Conservation (phyloP, 2,888 invertebrate genomes). For the Netelia fuscicornis region DNA sequence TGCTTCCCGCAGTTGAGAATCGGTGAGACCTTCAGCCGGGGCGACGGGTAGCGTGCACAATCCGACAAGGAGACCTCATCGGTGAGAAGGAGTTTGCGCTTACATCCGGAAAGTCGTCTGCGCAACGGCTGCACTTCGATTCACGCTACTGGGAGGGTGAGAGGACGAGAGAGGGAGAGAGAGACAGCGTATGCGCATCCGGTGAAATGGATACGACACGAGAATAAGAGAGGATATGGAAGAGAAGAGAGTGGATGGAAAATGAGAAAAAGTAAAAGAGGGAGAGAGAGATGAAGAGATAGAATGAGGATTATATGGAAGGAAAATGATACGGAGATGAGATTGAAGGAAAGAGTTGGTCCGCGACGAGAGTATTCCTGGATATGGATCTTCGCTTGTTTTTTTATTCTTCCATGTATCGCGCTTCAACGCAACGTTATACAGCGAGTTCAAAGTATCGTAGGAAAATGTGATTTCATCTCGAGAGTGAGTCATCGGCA, state of each 20-base stretch:
- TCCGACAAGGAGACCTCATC: slow-evolving; percentile 58
- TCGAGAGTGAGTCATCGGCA: background rate
- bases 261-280: slow-evolving; percentile 25
- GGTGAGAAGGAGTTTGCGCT: slow-evolving; percentile 50
- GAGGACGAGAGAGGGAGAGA: too few relatives aligned
- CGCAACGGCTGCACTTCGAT: slow-evolving; percentile 35
- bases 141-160: background rate
- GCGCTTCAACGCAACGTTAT: background rate
- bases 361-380: background rate
- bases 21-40: slow-evolving; percentile 34
- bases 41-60: slow-evolving; percentile 60
- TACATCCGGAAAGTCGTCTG: slow-evolving; percentile 56
- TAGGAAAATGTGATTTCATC: background rate
- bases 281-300: slow-evolving; percentile 12
- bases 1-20: background rate
- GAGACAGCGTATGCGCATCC: slow-evolving; percentile 19
- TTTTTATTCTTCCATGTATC: slow-evolving; percentile 9
- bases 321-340: background rate
- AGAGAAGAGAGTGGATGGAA: slow-evolving; percentile 44
- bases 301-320: slow-evolving; percentile 23
- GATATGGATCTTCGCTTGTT: slow-evolving; percentile 1
- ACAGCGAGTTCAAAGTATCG: background rate
- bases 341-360: background rate
- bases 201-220: slow-evolving; percentile 50
- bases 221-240: slow-evolving; percentile 25